Conservation (phyloP, 1,140 invertebrate genomes). For the Leptopilina clavipes region DNA sequence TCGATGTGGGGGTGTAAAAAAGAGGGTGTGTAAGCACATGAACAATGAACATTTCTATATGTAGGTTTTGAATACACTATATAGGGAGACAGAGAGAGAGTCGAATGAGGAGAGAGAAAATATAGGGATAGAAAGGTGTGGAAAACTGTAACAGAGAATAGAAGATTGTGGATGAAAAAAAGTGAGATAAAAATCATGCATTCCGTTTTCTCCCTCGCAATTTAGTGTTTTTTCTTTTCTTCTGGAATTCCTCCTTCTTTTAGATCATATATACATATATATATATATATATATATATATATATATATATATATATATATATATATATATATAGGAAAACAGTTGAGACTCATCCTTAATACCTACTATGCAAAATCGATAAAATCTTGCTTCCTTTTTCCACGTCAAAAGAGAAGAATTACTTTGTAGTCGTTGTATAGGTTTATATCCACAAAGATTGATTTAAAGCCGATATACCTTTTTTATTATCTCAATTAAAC, state of each 20-base stretch:
- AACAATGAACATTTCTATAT: slow-evolving; percentile 2
- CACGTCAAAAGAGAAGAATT: slow-evolving; percentile 14
- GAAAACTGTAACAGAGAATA: no score
- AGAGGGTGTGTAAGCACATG: slow-evolving; percentile 35
- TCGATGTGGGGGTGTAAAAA: slow-evolving; percentile 36
- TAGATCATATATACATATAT: no score
- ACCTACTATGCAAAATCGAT: neutral
- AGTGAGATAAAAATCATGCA: no score
- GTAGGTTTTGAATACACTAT: neutral
- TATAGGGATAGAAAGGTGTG: neutral
- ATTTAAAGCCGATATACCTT: slow-evolving; percentile 1
- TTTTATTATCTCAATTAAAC: neutral
- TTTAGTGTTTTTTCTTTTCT: no score
- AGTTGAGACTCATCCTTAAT: no score
- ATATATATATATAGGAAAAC: no score
- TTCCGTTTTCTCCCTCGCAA: no score
- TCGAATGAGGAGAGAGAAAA: neutral
- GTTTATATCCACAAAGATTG: slow-evolving; percentile 13
- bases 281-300: no score
- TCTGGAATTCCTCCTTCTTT: no score
- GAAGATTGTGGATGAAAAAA: neutral
- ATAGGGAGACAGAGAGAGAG: neutral
- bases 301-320: no score
- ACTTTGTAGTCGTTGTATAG: slow-evolving; percentile 4
- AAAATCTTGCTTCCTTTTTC: slow-evolving; percentile 31